Conservation (phyloP, 2,797 vertebrate genomes). For the Leucoraja ocellata region DNA sequence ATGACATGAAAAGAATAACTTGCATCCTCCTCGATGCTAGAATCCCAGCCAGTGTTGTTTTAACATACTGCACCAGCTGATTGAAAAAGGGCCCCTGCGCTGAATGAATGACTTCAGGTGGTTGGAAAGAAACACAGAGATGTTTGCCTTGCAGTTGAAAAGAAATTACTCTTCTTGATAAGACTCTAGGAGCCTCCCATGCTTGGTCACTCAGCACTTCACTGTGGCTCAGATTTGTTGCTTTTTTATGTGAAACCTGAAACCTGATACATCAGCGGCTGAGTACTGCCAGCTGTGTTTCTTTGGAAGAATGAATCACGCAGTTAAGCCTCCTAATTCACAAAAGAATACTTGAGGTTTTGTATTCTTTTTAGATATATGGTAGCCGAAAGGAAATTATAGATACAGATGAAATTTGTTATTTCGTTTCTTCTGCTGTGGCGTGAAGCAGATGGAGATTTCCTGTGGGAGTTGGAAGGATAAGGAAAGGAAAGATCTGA, state of each 20-base stretch:
- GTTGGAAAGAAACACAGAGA: slow-evolving; percentile 23
- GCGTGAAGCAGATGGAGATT: slow-evolving; percentile 23
- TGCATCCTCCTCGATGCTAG: neutral
- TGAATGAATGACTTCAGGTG: neutral
- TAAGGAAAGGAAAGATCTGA: slow-evolving; percentile 32
- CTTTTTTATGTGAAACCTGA: slow-evolving; percentile 19
- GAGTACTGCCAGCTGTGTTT: slow-evolving; percentile 26
- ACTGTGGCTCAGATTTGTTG: slow-evolving; percentile 25
- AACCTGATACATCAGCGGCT: slow-evolving; percentile 34
- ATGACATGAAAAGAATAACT: neutral
- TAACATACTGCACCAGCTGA: neutral
- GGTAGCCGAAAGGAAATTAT: slow-evolving; percentile 32
- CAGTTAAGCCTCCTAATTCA: slow-evolving; percentile 31
- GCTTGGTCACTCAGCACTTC: slow-evolving; percentile 27
- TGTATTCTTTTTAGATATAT: slow-evolving; percentile 33
- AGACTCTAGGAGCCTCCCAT: neutral
- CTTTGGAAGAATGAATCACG: slow-evolving; percentile 17
- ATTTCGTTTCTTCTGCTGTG: slow-evolving; percentile 19
- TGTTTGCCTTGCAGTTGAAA: slow-evolving; percentile 4
- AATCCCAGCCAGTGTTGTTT: neutral
- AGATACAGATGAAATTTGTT: slow-evolving; percentile 36
- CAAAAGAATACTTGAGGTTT: slow-evolving; percentile 36
- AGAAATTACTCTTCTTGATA: neutral
- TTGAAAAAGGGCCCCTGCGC: neutral
- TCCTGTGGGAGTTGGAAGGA: slow-evolving; percentile 19